A percentile compares a stretch with the other conserved stretches of the same genome.
Evolutionary conservation across 2,888 invertebrate genomes (phyloP).

Genomic region (Noctua fimbriata): DNA sequence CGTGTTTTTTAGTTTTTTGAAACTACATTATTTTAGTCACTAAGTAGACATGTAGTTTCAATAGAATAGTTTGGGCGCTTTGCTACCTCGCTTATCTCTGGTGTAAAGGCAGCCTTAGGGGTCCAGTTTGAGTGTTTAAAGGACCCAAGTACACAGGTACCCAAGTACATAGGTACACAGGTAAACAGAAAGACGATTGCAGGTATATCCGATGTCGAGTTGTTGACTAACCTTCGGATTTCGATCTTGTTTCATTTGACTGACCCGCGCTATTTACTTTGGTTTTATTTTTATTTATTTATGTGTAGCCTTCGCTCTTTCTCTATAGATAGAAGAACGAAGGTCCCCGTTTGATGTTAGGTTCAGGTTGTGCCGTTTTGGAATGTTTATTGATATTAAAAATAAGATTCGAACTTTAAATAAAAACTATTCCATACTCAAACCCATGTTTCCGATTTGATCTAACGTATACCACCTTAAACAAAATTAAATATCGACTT

Average conservation of each 20-base stretch:
- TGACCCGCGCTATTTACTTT: slow-evolving; percentile 53
- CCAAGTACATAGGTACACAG: slow-evolving; percentile 26
- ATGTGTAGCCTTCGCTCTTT: slow-evolving; percentile 16
- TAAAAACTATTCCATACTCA: background rate
- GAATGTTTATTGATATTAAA: background rate
- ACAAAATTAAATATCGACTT: background rate
- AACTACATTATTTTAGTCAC: no score
- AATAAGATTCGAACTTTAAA: no score
- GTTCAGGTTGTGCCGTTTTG: slow-evolving; percentile 12
- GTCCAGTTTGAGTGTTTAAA: slow-evolving; percentile 54
- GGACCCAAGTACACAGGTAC: slow-evolving; percentile 29
- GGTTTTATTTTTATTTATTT: slow-evolving; percentile 56
- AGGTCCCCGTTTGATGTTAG: slow-evolving; percentile 25
- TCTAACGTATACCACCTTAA: background rate
- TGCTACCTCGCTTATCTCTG: background rate
- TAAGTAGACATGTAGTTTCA: background rate
- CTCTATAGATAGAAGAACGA: slow-evolving; percentile 7
- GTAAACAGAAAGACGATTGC: slow-evolving; percentile 69
- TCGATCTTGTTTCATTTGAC: slow-evolving; percentile 63
- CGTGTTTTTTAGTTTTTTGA: no score
- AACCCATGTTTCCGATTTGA: background rate
- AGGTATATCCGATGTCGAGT: slow-evolving; percentile 70
- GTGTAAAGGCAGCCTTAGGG: slow-evolving; percentile 2
- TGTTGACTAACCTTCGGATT: slow-evolving; percentile 68
- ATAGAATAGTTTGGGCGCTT: background rate